These are phyloP conservation scores for Kuschelorhynchus macadamiae DNA, from an alignment of 2,888 invertebrate genomes.

Conservation along the genomic window DNA sequence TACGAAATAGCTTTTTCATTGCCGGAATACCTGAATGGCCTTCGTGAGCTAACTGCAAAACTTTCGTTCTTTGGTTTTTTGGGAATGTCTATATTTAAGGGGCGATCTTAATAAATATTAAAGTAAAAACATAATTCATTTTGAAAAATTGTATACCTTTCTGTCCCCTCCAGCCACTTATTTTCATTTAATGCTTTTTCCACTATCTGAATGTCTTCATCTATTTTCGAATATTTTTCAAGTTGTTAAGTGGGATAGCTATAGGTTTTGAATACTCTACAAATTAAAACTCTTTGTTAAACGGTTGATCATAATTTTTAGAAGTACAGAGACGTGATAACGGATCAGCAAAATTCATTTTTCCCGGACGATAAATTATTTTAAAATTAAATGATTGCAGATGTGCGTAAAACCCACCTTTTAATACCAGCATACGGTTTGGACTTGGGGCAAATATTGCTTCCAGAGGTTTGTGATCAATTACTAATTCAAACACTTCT, in stretches of 20 bases:
- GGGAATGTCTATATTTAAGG: too few relatives aligned
- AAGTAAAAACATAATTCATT: too few relatives aligned
- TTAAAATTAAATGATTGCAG: background rate
- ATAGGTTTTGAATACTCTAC: background rate
- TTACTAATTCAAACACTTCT: conserved; percentile 52
- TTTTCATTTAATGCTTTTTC: too few relatives aligned
- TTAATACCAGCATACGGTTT: conserved; percentile 44
- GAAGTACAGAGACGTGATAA: background rate
- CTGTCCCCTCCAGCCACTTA: too few relatives aligned
- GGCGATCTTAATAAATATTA: too few relatives aligned
- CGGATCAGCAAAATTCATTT: background rate
- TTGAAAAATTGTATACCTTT: too few relatives aligned
- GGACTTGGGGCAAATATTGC: conserved; percentile 55
- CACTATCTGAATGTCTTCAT: too few relatives aligned
- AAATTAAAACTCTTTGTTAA: too few relatives aligned
- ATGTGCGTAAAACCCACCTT: background rate
- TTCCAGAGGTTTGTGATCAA: conserved; percentile 61
- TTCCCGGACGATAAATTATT: background rate
- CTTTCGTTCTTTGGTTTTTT: background rate
- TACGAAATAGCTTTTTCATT: background rate
- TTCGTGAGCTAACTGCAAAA: background rate
- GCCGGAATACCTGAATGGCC: background rate
- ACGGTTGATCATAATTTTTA: background rate
- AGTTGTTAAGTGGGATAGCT: background rate
- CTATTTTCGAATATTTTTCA: background rate